Percentiles rank a stretch among this genome's conserved stretches.
Evolutionary conservation across 1,140 invertebrate genomes (phyloP).

Genomic region (Pseudomyrmex gracilis): DNA sequence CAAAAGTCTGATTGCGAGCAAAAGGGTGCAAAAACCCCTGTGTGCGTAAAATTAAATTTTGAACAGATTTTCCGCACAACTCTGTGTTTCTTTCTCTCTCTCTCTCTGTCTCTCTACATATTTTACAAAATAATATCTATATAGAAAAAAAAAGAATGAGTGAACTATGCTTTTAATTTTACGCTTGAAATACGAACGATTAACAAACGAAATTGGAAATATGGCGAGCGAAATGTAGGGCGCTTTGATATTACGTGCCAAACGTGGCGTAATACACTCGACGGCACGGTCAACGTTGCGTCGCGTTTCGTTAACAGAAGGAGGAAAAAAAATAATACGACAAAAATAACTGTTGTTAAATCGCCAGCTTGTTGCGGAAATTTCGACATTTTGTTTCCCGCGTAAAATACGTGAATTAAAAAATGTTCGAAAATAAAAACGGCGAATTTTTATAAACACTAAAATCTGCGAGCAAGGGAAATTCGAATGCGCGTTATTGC

Average conservation of each 20-base stretch:
- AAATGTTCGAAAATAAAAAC: constrained; percentile 29
- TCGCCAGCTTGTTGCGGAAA: constrained; percentile 32
- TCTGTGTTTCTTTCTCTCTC: too few relatives aligned
- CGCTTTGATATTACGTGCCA: constrained; percentile 41
- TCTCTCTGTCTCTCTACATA: too few relatives aligned
- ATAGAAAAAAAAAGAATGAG: background rate
- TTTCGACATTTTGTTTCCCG: constrained; percentile 46
- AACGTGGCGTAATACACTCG: constrained; percentile 10
- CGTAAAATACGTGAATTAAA: constrained; percentile 2
- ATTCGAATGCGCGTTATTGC: background rate
- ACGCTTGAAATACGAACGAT: constrained; percentile 19
- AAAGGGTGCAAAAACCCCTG: too few relatives aligned
- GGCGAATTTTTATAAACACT: constrained; percentile 28
- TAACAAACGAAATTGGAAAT: constrained; percentile 22
- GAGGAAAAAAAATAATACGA: constrained; percentile 16
- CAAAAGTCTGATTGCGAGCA: too few relatives aligned
- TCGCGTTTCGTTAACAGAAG: constrained; percentile 40
- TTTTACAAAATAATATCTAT: background rate
- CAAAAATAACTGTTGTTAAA: constrained; percentile 57
- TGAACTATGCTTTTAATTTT: constrained; percentile 46
- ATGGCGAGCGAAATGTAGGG: constrained; percentile 34
- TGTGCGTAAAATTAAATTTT: too few relatives aligned
- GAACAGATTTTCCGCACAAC: too few relatives aligned
- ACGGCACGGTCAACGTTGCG: background rate
- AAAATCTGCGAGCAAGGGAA: background rate